These are phyloP conservation scores for Progne subis DNA, from an alignment of 2,113 vertebrate species.

Conservation along the genomic window DNA sequence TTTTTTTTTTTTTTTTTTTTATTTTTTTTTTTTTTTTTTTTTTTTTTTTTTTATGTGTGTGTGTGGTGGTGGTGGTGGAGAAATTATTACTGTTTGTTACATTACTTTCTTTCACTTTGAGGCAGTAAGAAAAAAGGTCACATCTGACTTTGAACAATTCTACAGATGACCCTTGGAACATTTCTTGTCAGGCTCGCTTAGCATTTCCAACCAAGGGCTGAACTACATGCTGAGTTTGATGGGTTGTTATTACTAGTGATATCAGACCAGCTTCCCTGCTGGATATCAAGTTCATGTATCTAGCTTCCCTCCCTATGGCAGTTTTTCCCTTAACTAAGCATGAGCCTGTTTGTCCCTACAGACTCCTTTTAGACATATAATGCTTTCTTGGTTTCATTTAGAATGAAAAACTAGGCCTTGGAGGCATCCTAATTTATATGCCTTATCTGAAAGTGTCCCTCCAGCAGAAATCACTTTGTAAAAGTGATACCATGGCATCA, in stretches of 20 bases:
- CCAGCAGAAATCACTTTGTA: not conserved
- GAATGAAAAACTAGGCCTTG: slow-evolving; percentile 31
- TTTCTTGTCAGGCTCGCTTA: slow-evolving; percentile 40
- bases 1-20: not conserved
- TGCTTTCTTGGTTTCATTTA: not conserved
- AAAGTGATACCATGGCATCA: not conserved
- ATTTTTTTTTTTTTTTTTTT: not conserved
- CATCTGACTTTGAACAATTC: not conserved
- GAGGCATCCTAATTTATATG: not conserved
- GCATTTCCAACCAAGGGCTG: slow-evolving; percentile 40
- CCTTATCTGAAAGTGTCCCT: slow-evolving; percentile 44
- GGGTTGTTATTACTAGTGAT: slow-evolving; percentile 67
- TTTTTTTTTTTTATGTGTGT: not conserved
- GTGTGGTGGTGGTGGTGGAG: no score
- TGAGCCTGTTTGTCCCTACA: not conserved
- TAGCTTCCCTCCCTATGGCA: slow-evolving; percentile 11
- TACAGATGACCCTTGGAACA: slow-evolving; percentile 49
- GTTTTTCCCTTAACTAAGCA: slow-evolving; percentile 59
- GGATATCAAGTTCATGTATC: slow-evolving; percentile 47
- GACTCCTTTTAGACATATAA: slow-evolving; percentile 14
- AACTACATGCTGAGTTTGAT: slow-evolving; percentile 51
- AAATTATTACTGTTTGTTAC: not conserved
- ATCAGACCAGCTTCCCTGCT: slow-evolving; percentile 43
- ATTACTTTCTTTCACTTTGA: not conserved
- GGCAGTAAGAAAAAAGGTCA: not conserved